phyloP scores from a whole-genome alignment of 1,140 invertebrate species.

The Heliconius melpomene region DNA sequence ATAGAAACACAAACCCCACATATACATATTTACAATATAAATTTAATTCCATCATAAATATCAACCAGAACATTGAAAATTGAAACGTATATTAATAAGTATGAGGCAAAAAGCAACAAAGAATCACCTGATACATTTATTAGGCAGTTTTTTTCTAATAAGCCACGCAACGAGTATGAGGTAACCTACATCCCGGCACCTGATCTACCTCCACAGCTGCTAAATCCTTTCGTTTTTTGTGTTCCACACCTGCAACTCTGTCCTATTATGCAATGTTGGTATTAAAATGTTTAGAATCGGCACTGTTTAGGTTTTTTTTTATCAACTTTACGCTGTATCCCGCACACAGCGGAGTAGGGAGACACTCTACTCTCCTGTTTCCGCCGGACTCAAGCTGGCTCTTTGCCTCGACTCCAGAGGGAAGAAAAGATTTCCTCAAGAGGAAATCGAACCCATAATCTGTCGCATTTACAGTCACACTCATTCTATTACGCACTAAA shows the following conservation, averaged over 20 bases:
- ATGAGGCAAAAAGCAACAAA: not conserved
- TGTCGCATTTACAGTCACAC: too few relatives aligned
- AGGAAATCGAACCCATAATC: too few relatives aligned
- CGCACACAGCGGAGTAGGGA: too few relatives aligned
- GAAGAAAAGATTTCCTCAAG: too few relatives aligned
- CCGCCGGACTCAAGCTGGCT: too few relatives aligned
- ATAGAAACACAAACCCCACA: not conserved
- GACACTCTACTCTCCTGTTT: too few relatives aligned
- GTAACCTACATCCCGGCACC: too few relatives aligned
- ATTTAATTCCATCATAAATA: constrained; percentile 4
- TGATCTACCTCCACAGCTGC: constrained; percentile 59
- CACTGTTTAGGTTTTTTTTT: not conserved
- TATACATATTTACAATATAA: not conserved
- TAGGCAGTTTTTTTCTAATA: constrained; percentile 36
- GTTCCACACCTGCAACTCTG: constrained; percentile 62
- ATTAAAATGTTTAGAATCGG: constrained; percentile 39
- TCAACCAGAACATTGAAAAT: constrained; percentile 11
- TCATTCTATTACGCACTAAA: too few relatives aligned
- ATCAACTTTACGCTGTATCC: too few relatives aligned
- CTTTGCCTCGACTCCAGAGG: too few relatives aligned
- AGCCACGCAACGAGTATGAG: constrained; percentile 17
- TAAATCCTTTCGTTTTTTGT: constrained; percentile 77
- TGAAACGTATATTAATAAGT: not conserved
- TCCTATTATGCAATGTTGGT: constrained; percentile 62
- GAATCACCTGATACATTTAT: constrained; percentile 35